Base-by-base conservation (phyloP, 1,140 invertebrate species). In the Cydia amplana region DNA sequence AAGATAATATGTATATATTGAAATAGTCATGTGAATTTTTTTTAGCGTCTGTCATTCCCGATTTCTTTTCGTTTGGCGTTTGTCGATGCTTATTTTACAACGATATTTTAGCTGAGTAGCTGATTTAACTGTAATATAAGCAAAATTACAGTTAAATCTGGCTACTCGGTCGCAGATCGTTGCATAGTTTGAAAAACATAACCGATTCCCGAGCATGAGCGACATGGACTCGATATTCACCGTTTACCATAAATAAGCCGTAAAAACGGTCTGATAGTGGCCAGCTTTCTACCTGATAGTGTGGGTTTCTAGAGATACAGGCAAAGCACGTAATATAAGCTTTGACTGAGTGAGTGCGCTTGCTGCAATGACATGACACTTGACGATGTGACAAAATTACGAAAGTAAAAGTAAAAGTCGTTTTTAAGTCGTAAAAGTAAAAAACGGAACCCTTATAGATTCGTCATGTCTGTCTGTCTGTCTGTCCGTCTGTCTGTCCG, bases 211-310 rank as follows among this genome's bases (percentile, higher is more conserved):
- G 55, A 23, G 20, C 55, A 60, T 60, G 55, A 55, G n/a, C 51
- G 51, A 60, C 55, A 12, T 23, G 55, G 18, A 60, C 55, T 60
- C 55, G 9, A 60, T 60, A 60, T 60, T 60, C 55, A 60, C 55
- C 55, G 55, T 60, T 60, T 60, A 60, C 55, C 55, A 60, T 60
- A 60, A 60, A 60, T 60, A 60, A 60, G 55, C 55, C 55, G 20
- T 60, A 60, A 60, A 60, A 60, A 60, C 55, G 55, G 18, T 60
- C 55, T 23, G 55, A 60, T 60, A 60, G 55, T 23, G 55, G 55
- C 55, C 10, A 60, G 55, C 55, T 60, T 60, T 60, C 55, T 55
- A 55, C 5, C 51, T 23, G 55, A 60, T 60, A 60, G 18, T 10
- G 55, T 23, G 9, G 20, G 55, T 60, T 60, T 60, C 55, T 60